phyloP scores from a whole-genome alignment of 2,888 invertebrate species.

The Hemistola chrysoprasaria region DNA sequence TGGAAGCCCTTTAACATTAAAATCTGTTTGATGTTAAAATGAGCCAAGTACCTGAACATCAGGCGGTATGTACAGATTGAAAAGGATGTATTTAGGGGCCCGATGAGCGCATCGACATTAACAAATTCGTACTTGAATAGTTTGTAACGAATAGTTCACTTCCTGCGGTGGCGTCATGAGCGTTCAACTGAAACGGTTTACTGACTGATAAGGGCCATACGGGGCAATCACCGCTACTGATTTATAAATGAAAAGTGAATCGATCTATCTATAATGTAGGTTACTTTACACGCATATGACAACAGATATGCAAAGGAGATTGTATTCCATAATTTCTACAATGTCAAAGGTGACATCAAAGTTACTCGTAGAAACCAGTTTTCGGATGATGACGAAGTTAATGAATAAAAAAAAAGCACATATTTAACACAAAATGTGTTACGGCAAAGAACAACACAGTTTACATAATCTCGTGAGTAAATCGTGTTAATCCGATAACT shows the following conservation, averaged over 20 bases:
- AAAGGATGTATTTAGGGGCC: constrained; percentile 31
- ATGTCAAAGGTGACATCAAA: background rate
- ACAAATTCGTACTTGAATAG: constrained; percentile 41
- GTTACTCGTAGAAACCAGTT: background rate
- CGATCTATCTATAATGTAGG: constrained; percentile 24
- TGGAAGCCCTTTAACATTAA: constrained; percentile 10
- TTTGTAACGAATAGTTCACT: constrained; percentile 42
- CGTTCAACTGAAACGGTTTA: constrained; percentile 42
- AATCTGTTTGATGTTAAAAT: constrained; percentile 14
- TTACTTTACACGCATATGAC: constrained; percentile 7
- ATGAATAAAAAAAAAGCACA: constrained; percentile 11
- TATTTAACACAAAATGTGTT: constrained; percentile 18
- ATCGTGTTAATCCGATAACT: constrained; percentile 28
- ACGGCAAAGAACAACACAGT: constrained; percentile 17
- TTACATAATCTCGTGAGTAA: constrained; percentile 24
- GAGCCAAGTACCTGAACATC: constrained; percentile 15
- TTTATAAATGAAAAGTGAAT: constrained; percentile 44
- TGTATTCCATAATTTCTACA: no score
- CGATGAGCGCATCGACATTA: constrained; percentile 35
- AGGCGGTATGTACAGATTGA: constrained; percentile 16
- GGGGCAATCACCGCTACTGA: constrained; percentile 35
- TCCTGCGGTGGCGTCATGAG: constrained; percentile 43
- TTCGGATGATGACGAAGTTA: background rate
- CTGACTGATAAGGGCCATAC: constrained; percentile 59
- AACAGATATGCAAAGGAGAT: no score